Evolutionary conservation across 2,113 vertebrate genomes (phyloP).

Genomic region (Pseudorasbora parva): DNA sequence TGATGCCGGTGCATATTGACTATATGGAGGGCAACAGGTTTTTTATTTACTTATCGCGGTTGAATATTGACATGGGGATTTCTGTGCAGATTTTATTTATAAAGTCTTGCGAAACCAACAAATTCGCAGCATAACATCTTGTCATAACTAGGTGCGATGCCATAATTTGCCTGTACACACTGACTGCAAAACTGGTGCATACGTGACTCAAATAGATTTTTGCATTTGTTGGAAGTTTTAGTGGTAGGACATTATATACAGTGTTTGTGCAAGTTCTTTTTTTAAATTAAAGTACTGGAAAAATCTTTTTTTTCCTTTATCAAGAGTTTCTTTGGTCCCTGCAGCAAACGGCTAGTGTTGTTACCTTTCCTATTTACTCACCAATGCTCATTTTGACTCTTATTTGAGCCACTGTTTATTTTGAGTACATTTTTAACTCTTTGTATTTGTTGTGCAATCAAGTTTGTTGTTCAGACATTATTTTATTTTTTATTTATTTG

Average conservation of each 20-base stretch:
- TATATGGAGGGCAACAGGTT: conserved; percentile 22
- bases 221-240: not conserved
- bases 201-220: not conserved
- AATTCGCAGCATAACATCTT: not conserved
- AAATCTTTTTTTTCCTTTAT: not conserved
- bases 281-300: not conserved
- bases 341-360: not conserved
- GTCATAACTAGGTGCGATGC: not conserved
- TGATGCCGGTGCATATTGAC: not conserved
- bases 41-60: conserved; percentile 12
- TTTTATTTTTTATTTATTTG: not conserved
- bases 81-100: conserved; percentile 10
- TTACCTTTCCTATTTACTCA: not conserved
- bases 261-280: not conserved
- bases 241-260: not conserved
- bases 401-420: not conserved
- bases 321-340: not conserved
- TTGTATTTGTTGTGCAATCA: too few relatives aligned
- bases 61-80: conserved; percentile 31
- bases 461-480: not conserved
- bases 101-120: not conserved
- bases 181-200: not conserved
- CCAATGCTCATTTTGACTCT: too few relatives aligned
- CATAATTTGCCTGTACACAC: not conserved
- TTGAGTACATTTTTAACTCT: not conserved